Base-by-base conservation (phyloP, 2,888 invertebrate species). In the Tupiocoris notatus region DNA sequence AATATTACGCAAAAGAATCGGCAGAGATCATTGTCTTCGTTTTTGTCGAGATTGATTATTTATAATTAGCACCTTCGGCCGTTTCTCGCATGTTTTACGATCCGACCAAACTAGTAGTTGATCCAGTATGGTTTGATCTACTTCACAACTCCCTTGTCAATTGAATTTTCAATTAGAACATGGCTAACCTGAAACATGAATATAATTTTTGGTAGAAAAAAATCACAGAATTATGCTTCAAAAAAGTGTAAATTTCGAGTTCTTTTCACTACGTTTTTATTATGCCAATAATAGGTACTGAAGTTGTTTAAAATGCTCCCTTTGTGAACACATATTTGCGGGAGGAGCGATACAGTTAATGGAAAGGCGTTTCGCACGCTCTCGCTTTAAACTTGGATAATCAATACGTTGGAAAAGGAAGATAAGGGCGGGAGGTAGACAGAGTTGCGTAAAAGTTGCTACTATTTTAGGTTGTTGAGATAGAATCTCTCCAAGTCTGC, bases 351-450 rank as follows among this genome's bases (percentile, higher is more conserved):
- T n/a, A n/a, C n/a, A n/a, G n/a, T n/a, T n/a, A n/a, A n/a, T n/a
- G n/a, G n/a, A n/a, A n/a, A n/a, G n/a, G n/a, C n/a, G 39, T 39
- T 68, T 68, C 23, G 68, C 68, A 68, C 70, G 61, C 70, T 58
- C 70, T 70, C 70, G 59, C 54, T 70, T 59, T 58, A 59, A 59
- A 70, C 70, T 58, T 70, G 59, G 59, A 59, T 58, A 70, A 70
- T 70, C 70, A 58, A 70, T 70, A 59, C 25, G 17, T 65, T 24
- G 39, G 39, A 65, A 2, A 20, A 39, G 24, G 65, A 39, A 39
- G 65, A 65, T 65, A 17, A 65, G 25, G 39, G 39, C 25, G 65
- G 25, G n/a, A 18, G 65, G n/a, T 39, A 65, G 39, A 39, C 6
- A 39, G 39, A 39, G 39, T 39, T 39, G 39, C 39, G 39, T 39